Evolutionary conservation across 35 echinoderm and acorn worm genomes (phyloP).

Genomic region (Strongylocentrotus purpuratus): DNA sequence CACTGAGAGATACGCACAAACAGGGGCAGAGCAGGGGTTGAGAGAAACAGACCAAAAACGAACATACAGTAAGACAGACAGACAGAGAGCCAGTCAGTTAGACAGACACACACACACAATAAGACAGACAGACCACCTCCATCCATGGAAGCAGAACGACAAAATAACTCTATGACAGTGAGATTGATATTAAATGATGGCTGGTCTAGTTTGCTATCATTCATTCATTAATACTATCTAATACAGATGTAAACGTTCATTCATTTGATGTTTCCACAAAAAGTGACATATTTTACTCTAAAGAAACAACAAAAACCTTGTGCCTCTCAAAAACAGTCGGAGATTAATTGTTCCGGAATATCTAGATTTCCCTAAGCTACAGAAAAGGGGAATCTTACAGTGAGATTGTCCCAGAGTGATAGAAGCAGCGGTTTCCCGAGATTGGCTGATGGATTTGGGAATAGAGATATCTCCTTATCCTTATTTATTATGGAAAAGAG

Average conservation of each 20-base stretch:
- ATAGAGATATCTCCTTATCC: background rate
- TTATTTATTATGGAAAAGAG: background rate
- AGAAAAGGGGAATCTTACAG: background rate
- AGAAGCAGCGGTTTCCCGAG: background rate
- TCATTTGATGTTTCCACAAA: too few species aligned
- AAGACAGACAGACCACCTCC: background rate
- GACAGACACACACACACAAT: too few species aligned
- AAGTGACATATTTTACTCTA: too few species aligned
- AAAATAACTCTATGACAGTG: too few species aligned
- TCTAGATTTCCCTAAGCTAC: background rate
- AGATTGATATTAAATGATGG: too few species aligned
- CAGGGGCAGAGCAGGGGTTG: background rate
- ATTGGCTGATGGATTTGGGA: background rate
- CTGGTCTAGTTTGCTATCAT: too few species aligned
- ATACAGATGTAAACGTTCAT: too few species aligned
- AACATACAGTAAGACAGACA: too few species aligned
- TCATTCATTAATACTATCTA: too few species aligned
- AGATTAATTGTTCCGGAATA: background rate
- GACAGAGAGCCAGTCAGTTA: too few species aligned
- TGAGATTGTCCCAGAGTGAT: background rate
- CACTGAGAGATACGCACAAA: background rate
- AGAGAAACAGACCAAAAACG: background rate
- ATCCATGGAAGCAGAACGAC: background rate
- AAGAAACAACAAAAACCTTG: too few species aligned
- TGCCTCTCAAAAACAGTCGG: background rate